A percentile compares a stretch with the other conserved stretches of the same genome.
These are phyloP conservation scores for Cordilura impudica DNA, from an alignment of 2,888 invertebrate species.

Conservation along the genomic window DNA sequence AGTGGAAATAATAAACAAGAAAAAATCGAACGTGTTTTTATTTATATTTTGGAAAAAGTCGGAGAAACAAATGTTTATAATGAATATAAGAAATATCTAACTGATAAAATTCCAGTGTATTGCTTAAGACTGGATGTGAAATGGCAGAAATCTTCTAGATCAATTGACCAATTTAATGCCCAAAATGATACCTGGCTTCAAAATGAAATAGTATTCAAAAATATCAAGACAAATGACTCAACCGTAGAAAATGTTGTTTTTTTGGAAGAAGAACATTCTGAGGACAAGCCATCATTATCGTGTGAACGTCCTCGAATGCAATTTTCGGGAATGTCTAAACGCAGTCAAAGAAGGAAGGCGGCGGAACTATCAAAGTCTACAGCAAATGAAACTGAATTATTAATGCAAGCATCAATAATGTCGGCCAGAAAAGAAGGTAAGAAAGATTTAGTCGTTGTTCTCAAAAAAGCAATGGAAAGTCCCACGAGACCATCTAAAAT, in stretches of 20 bases:
- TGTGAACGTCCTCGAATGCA: neutral
- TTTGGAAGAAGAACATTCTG: too few species aligned
- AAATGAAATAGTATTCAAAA: too few species aligned
- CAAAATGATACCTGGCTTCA: too few species aligned
- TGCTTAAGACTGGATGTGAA: too few species aligned
- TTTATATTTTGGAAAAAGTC: neutral
- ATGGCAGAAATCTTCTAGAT: too few species aligned
- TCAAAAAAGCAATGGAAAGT: slow-evolving; percentile 10
- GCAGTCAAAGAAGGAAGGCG: slow-evolving; percentile 19
- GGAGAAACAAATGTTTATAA: too few species aligned
- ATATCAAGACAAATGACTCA: too few species aligned
- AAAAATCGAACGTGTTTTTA: neutral
- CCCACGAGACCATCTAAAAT: slow-evolving; percentile 13
- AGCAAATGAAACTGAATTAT: neutral
- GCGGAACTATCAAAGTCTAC: neutral
- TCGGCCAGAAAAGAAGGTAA: slow-evolving; percentile 18
- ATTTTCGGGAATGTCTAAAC: slow-evolving; percentile 8
- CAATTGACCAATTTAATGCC: too few species aligned
- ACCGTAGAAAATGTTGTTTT: too few species aligned
- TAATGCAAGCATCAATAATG: neutral
- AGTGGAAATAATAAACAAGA: neutral
- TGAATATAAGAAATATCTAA: too few species aligned
- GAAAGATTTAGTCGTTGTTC: slow-evolving; percentile 8
- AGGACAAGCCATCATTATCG: neutral
- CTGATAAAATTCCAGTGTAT: too few species aligned